Evolutionary conservation across 2,888 invertebrate species (phyloP).

Genomic region (Isotomurus palustris): DNA sequence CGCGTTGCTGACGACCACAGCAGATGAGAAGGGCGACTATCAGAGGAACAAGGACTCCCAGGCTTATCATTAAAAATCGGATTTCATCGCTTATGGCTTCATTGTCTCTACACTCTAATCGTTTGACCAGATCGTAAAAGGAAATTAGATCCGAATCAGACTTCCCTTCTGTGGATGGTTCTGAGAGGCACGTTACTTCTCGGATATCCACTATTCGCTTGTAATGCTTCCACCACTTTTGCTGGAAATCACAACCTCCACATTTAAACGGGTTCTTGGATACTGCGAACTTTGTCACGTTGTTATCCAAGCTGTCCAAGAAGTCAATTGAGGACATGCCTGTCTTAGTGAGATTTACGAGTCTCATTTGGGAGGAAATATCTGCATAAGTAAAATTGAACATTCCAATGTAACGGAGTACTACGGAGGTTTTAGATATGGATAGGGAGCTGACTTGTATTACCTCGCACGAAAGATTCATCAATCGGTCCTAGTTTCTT

Average conservation of each 20-base stretch:
- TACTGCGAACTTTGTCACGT: conserved; percentile 35
- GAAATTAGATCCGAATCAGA: not conserved
- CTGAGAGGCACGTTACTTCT: conserved; percentile 37
- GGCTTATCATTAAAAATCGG: conserved; percentile 28
- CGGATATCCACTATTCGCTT: conserved; percentile 35
- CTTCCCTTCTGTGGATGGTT: not conserved
- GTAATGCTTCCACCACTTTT: conserved; percentile 35
- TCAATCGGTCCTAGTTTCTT: conserved; percentile 10
- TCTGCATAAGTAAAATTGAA: conserved; percentile 15
- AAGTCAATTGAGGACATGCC: conserved; percentile 33
- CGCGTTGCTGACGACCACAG: conserved; percentile 16
- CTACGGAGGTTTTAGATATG: not conserved
- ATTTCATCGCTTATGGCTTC: conserved; percentile 29
- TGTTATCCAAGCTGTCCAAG: conserved; percentile 30
- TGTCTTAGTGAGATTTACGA: conserved; percentile 34
- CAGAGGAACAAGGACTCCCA: conserved; percentile 27
- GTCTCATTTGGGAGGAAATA: conserved; percentile 24
- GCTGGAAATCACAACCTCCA: conserved; percentile 41
- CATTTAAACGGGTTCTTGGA: conserved; percentile 39
- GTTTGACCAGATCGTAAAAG: conserved; percentile 26
- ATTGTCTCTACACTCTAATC: conserved; percentile 23
- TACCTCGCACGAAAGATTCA: conserved; percentile 20
- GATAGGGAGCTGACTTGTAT: not conserved
- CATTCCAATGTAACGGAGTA: not conserved
- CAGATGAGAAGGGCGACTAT: conserved; percentile 25